Evolutionary conservation across 2,888 invertebrate genomes (phyloP), one percentile per base, ranked within the genome.

Genomic region (Troilus luridus): DNA sequence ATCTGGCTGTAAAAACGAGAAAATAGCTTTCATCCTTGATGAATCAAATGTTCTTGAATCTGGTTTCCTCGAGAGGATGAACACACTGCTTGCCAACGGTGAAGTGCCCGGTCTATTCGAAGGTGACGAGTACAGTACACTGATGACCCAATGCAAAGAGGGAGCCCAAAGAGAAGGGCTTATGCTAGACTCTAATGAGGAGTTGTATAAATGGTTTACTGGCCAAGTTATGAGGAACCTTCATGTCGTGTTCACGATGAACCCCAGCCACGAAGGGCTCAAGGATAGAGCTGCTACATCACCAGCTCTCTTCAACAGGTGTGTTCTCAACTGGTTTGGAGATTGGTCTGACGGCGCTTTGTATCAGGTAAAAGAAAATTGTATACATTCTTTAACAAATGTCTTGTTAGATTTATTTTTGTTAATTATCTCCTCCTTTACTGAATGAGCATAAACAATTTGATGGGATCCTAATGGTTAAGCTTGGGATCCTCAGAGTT

Each of bases 221-320:
- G 98, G 98, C 58, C 98, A 99, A 96, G 99, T 99, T 67, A 99
- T 99, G 98, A 97, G 98, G 92, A 99, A 99, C 94, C 95, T 99
- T 89, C 99, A 99, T 95, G 99, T 99, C 17, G 99, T 99, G 88
- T 99, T 99, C 95, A 99, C 99, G 0, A 99, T 99, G 99, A 99
- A 99, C 95, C 99, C 99, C 14, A 99, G 98, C 0, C 98, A 99
- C 0, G 99, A 99, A 94, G 99, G 99, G 0, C 95, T 99, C 85
- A 99, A 99, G 94, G 99, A 99, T 95, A 96, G 99, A 92, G 99
- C 99, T 0, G 98, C 99, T 17, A 99, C 99, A 0, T 99, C 99
- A 10, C 99, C 99, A 60, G 99, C 99, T 9, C 95, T 99, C 91
- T 99, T 99, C 96, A 99, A 99, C 95, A 96, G 99, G 94, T 96